A percentile compares a stretch with the other conserved stretches of the same genome.
phyloP scores from a whole-genome alignment of 2,888 invertebrate genomes.

The Leistus spinibarbis region DNA sequence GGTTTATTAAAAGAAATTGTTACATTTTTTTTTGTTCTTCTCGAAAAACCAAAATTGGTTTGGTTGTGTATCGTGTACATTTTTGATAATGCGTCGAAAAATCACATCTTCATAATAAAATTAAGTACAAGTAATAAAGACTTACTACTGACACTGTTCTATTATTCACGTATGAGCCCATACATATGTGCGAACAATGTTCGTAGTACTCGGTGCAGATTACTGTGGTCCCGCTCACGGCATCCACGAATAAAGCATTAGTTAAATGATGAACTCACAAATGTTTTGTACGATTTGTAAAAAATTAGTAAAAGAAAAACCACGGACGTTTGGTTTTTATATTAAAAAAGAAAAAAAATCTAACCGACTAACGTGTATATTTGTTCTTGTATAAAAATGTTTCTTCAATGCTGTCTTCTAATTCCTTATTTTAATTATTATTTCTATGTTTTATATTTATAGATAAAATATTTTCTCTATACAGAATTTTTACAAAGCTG shows the following conservation, averaged over 20 bases:
- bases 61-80: background rate
- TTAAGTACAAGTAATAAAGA: background rate
- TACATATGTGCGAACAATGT: too few relatives aligned
- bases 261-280: conserved; percentile 30
- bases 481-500: conserved; percentile 34
- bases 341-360: background rate
- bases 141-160: too few relatives aligned
- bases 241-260: background rate
- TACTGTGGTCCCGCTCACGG: background rate
- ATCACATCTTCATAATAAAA: background rate
- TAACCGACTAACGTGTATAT: background rate
- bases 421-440: background rate
- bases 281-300: conserved; percentile 36
- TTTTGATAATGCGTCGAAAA: background rate
- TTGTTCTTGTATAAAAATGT: background rate
- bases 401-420: background rate
- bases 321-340: background rate
- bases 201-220: too few relatives aligned
- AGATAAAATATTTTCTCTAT: conserved; percentile 34
- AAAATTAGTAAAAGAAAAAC: conserved; percentile 20
- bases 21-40: background rate
- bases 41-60: background rate
- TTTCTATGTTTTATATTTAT: conserved; percentile 32
- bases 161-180: too few relatives aligned
- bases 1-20: background rate